These are phyloP conservation scores for Criorhina ranunculi DNA, from an alignment of 2,888 invertebrate species.

Conservation along the genomic window DNA sequence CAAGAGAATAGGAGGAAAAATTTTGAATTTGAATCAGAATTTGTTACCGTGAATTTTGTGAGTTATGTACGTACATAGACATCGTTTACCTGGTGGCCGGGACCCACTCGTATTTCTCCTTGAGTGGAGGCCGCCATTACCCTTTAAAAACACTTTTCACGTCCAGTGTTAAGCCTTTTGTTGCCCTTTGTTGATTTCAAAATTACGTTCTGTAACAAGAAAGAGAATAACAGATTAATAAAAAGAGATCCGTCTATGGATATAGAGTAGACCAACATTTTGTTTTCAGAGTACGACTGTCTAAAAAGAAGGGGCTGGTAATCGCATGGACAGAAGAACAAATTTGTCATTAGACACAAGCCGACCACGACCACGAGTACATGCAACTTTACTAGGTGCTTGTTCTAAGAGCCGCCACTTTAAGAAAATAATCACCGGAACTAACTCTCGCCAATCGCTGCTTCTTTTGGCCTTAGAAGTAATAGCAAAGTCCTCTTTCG, in stretches of 20 bases:
- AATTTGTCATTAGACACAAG: too few relatives aligned
- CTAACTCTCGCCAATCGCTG: too few relatives aligned
- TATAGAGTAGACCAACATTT: neutral
- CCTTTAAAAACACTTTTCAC: slow-evolving; percentile 85
- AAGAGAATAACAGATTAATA: slow-evolving; percentile 31
- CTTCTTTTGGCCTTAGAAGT: too few relatives aligned
- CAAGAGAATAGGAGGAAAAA: slow-evolving; percentile 71
- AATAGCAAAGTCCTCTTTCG: too few relatives aligned
- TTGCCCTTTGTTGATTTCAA: slow-evolving; percentile 82
- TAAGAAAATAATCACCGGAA: too few relatives aligned
- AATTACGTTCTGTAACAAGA: slow-evolving; percentile 82
- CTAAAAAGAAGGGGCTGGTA: too few relatives aligned
- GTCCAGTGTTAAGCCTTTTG: slow-evolving; percentile 85
- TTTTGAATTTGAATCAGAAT: slow-evolving; percentile 78
- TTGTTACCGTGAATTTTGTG: slow-evolving; percentile 86
- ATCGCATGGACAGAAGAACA: too few relatives aligned
- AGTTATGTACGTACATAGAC: slow-evolving; percentile 88
- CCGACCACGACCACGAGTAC: too few relatives aligned
- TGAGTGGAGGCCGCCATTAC: slow-evolving; percentile 88
- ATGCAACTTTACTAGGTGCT: too few relatives aligned
- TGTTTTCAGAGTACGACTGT: too few relatives aligned
- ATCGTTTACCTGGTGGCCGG: slow-evolving; percentile 90
- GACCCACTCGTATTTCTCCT: slow-evolving; percentile 91
- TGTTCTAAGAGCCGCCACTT: too few relatives aligned
- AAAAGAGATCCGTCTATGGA: neutral